Percentiles rank a stretch among this genome's conserved stretches.
These are phyloP conservation scores for Acronicta psi DNA, from an alignment of 2,888 invertebrate species.

Conservation along the genomic window DNA sequence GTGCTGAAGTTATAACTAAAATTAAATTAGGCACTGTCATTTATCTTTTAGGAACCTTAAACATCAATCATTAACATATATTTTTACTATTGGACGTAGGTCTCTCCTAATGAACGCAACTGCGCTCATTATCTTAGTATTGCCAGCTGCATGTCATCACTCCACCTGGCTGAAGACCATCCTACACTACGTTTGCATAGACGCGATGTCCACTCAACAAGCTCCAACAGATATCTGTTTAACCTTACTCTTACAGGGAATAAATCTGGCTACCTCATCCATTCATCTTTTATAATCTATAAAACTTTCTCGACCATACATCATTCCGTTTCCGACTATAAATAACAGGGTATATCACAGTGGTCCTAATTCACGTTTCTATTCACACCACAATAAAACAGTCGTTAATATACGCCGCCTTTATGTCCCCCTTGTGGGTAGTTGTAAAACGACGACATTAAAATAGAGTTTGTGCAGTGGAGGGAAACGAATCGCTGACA, in stretches of 20 bases:
- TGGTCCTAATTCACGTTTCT: slow-evolving; percentile 71
- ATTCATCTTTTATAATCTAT: slow-evolving; percentile 41
- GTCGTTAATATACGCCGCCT: slow-evolving; percentile 46
- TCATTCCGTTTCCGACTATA: slow-evolving; percentile 48
- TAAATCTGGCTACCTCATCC: slow-evolving; percentile 12
- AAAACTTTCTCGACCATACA: slow-evolving; percentile 46
- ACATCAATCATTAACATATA: no score
- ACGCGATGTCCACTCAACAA: no score
- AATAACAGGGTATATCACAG: slow-evolving; percentile 59
- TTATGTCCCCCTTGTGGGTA: slow-evolving; percentile 43
- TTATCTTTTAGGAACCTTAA: no score
- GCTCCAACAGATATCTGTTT: no score
- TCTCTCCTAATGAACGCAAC: no score
- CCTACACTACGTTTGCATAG: no score
- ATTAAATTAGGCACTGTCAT: no score
- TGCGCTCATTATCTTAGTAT: no score
- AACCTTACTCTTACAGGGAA: neutral
- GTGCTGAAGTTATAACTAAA: no score
- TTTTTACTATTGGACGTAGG: no score
- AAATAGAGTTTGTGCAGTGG: slow-evolving; percentile 57
- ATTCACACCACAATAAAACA: slow-evolving; percentile 80
- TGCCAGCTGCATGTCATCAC: no score
- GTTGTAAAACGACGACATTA: slow-evolving; percentile 76
- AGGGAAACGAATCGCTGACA: slow-evolving; percentile 44
- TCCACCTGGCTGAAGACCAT: no score